phyloP scores from a whole-genome alignment of 2,797 vertebrate species.

The Girardinus metallicus region DNA sequence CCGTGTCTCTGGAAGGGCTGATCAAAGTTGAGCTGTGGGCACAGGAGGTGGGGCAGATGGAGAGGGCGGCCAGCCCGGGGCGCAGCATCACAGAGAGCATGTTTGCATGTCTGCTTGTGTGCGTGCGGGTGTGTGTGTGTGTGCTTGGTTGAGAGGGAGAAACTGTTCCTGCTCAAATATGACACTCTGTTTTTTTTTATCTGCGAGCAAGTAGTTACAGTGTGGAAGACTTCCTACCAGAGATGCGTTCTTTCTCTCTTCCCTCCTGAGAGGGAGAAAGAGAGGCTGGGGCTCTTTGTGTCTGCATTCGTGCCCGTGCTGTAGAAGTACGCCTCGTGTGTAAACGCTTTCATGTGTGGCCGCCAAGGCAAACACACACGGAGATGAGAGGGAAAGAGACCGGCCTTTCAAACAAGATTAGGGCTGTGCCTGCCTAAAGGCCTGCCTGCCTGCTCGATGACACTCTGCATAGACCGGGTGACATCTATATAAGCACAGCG shows the following conservation, averaged over 20 bases:
- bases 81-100: slow-evolving; percentile 70
- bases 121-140: slow-evolving; percentile 47
- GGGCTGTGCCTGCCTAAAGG: slow-evolving; percentile 68
- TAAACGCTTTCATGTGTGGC: slow-evolving; percentile 46
- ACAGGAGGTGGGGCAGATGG: slow-evolving; percentile 79
- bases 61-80: slow-evolving; percentile 77
- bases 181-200: slow-evolving; percentile 63
- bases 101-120: slow-evolving; percentile 47
- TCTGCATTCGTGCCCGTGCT: slow-evolving; percentile 10
- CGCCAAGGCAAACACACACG: slow-evolving; percentile 51
- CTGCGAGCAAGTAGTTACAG: slow-evolving; percentile 56
- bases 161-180: slow-evolving; percentile 59
- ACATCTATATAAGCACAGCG: slow-evolving; percentile 69
- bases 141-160: slow-evolving; percentile 52
- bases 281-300: slow-evolving; percentile 25
- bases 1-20: slow-evolving; percentile 65
- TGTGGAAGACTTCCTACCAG: slow-evolving; percentile 38
- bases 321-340: slow-evolving; percentile 10
- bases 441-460: slow-evolving; percentile 60
- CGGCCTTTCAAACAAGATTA: slow-evolving; percentile 78
- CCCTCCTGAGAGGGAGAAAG: slow-evolving; percentile 3
- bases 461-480: slow-evolving; percentile 63
- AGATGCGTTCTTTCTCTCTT: slow-evolving; percentile 33
- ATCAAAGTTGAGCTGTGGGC: slow-evolving; percentile 82
- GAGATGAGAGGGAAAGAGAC: slow-evolving; percentile 68